Evolutionary conservation across 2,888 invertebrate species (phyloP), one percentile per base, ranked within the genome.

Genomic region (Eurytoma californica): DNA sequence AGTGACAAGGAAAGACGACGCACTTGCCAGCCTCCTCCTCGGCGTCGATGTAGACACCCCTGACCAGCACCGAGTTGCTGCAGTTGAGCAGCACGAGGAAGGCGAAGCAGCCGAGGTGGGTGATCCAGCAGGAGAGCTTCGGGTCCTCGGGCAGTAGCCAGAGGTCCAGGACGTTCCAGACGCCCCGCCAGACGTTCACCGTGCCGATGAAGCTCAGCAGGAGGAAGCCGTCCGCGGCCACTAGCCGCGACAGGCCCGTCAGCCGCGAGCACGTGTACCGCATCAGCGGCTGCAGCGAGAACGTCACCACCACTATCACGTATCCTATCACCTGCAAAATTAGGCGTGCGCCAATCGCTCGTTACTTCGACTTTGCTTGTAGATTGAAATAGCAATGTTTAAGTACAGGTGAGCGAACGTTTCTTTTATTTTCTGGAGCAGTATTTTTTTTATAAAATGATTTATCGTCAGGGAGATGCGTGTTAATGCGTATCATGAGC

Each of bases 11-110:
- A 89, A 97, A 95, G 70, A 95, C 94, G 2, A 96, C 95, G 87
- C 96, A 96, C 85, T 95, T 94, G 18, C 96, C 95, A 0, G 94
- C 95, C 0, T 94, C 94, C 84, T 96, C 96, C 85, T 96, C 96
- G 0, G 95, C 97, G 89, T 97, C 97, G 73, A 97, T 95, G 90
- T 95, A 96, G 1, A 97, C 96, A 0, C 97, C 97, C 63, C 97
- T 93, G 3, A 97, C 97, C 81, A 97, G 92, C 72, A 97, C 92
- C 0, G 97, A 96, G 91, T 97, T 97, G 84, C 96, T 95, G 87
- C 96, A 96, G 88, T 96, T 96, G 73, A 97, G 92, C 12, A 96
- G 92, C 72, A 96, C 94, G 72, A 97, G 92, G 57, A 96, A 91
- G 0, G 94, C 87, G 81, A 97, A 92, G 82, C 96, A 95, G 79